Evolutionary conservation across 2,888 invertebrate species (phyloP).

Genomic region (Acrobasis consociella): DNA sequence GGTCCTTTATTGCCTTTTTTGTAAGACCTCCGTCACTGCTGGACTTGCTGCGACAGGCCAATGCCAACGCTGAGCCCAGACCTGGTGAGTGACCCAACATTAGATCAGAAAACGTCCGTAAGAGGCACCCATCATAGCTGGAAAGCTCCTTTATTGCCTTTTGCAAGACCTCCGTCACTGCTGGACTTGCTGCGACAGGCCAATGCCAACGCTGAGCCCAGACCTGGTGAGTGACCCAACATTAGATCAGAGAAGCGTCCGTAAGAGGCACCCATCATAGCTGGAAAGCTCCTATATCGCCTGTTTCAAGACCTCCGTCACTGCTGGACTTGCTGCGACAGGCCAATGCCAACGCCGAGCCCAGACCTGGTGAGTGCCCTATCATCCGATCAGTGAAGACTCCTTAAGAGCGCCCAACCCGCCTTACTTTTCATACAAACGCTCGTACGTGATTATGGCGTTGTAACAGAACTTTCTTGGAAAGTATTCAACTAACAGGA

Average conservation of each 20-base stretch:
- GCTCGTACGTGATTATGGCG: no score
- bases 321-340: conserved; percentile 88
- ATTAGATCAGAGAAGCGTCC: background rate
- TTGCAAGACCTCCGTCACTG: conserved; percentile 77
- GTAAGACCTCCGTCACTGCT: conserved; percentile 80
- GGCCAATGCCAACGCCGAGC: conserved; percentile 78
- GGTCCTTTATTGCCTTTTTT: no score
- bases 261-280: no score
- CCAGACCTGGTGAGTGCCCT: conserved; percentile 45
- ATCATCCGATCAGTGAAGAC: background rate
- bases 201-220: conserved; percentile 68
- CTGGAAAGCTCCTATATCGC: no score
- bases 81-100: conserved; percentile 42
- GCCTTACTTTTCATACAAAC: no score
- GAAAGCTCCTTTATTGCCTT: no score
- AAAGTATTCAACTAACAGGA: no score
- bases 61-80: conserved; percentile 64
- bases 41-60: conserved; percentile 88
- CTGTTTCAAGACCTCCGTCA: conserved; percentile 53
- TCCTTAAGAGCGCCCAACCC: no score
- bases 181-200: conserved; percentile 88
- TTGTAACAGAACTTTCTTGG: no score
- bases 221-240: conserved; percentile 42
- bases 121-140: no score
- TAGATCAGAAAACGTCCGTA: background rate